These are phyloP conservation scores for Vicugna pacos DNA, from an alignment of 2,113 vertebrate genomes.

Conservation along the genomic window DNA sequence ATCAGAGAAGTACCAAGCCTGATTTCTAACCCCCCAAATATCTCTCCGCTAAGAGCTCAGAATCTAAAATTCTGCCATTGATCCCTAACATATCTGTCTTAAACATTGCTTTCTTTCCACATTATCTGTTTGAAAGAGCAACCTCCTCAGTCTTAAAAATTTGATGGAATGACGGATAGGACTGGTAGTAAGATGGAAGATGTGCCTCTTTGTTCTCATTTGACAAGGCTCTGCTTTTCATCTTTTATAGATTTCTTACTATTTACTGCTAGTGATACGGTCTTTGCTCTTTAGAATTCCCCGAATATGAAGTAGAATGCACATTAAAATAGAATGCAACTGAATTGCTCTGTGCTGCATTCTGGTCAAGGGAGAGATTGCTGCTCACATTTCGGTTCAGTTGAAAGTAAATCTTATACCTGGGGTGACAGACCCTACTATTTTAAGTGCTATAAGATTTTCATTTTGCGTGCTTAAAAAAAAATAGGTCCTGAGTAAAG, in stretches of 20 bases:
- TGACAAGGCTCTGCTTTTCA: conserved; percentile 28
- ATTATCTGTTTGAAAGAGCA: not conserved
- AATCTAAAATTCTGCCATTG: not conserved
- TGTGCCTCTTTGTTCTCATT: not conserved
- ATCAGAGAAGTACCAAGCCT: not conserved
- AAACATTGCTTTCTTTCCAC: not conserved
- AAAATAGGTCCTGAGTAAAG: not conserved
- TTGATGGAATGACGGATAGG: not conserved
- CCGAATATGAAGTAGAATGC: not conserved
- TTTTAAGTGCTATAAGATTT: not conserved
- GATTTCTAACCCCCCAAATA: not conserved
- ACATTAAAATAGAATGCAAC: not conserved
- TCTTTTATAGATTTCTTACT: not conserved
- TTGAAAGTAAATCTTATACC: conserved; percentile 28
- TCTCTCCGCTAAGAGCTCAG: not conserved
- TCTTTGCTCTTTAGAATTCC: conserved; percentile 8
- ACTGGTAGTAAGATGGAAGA: not conserved
- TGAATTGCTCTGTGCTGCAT: not conserved
- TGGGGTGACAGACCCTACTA: not conserved
- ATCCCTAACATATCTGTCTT: not conserved
- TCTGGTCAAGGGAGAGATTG: not conserved
- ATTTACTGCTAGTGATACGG: not conserved
- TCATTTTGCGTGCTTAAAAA: not conserved
- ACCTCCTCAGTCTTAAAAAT: not conserved
- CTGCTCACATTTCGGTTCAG: not conserved